Percentiles rank a stretch among this genome's conserved stretches.
phyloP scores from a whole-genome alignment of 2,113 vertebrate species.

The Megaceryle maxima region DNA sequence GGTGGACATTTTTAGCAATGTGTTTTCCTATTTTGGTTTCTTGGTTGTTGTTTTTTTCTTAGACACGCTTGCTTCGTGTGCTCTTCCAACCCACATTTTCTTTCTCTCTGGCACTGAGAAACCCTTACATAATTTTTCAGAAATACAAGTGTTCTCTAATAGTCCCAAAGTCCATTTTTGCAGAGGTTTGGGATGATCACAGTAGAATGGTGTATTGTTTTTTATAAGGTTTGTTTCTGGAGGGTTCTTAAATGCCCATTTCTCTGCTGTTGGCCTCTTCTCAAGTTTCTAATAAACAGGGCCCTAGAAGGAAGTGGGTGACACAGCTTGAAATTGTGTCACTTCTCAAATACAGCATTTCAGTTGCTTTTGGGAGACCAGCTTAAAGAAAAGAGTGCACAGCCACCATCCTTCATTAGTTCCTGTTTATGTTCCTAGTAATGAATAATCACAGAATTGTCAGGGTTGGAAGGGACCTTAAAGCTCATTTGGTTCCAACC shows the following conservation, averaged over 20 bases:
- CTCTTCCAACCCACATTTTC: constrained; percentile 31
- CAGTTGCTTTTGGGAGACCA: background rate
- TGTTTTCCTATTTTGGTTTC: background rate
- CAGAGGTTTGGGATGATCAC: background rate
- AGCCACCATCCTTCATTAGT: background rate
- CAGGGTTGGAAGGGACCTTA: no score
- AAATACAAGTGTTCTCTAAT: constrained; percentile 19
- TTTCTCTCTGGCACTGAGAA: constrained; percentile 12
- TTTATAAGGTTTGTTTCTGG: background rate
- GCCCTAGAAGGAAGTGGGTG: background rate
- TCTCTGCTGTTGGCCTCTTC: constrained; percentile 22
- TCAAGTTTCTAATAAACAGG: constrained; percentile 23
- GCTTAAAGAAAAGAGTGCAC: background rate
- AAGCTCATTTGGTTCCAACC: no score
- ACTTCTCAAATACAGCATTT: background rate
- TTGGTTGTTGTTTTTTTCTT: background rate
- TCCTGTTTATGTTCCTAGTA: background rate
- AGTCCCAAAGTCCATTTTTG: constrained; percentile 35
- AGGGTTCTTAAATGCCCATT: background rate
- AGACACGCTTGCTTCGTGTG: background rate
- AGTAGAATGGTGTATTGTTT: constrained; percentile 49
- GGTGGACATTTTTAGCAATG: background rate
- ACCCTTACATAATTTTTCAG: constrained; percentile 40
- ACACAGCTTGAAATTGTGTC: background rate
- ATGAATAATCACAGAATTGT: background rate